Base-by-base conservation (phyloP, 2,888 invertebrate species). In the Coremacera marginata region DNA sequence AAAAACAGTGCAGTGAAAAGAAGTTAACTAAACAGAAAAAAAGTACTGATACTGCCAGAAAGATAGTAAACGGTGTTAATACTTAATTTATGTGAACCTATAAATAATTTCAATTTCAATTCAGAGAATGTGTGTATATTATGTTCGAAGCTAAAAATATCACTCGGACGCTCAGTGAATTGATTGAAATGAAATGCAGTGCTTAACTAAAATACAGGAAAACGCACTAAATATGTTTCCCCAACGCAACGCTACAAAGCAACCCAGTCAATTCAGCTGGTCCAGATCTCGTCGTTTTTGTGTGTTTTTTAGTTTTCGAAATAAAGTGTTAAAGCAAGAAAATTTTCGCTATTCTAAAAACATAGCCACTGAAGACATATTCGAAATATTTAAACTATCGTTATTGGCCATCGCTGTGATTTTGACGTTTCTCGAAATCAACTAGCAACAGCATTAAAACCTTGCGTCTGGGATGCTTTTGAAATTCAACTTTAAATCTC, bases 11-110 rank as follows among this genome's bases (percentile, higher is more conserved):
- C 62, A 71, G 49, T 72, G 3, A 44, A 71, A 62, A 9, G 60
- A 77, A 73, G 44, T 44, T 44, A 44, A 44, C 44, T 44, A 44
- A 1, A 11, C 14, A 11, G 44, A 11, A 44, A 44, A 37, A 44
- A 19, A 60, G 27, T 60, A 19, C 60, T 25, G 16, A 37, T 44
- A 65, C 65, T 37, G 11, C 51, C 44, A 79, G 57, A 63, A 34
- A 77, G 76, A 55, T 51, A 76, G 49, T 37, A 83, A 77, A 76
- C 78, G 83, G 80, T 83, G 84, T 85, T 82, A 86, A 85, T 84
- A 83, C 82, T 84, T 84, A 84, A 87, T 84, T 84, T 85, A 83
- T 85, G 84, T 85, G 84, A 83, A 84, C 84, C 87, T 86, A 86
- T 86, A 86, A 87, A 87, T 87, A 86, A 85, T 85, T 86, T 84